Base-by-base conservation (phyloP, 2,888 invertebrate genomes). In the Tyria jacobaeae region DNA sequence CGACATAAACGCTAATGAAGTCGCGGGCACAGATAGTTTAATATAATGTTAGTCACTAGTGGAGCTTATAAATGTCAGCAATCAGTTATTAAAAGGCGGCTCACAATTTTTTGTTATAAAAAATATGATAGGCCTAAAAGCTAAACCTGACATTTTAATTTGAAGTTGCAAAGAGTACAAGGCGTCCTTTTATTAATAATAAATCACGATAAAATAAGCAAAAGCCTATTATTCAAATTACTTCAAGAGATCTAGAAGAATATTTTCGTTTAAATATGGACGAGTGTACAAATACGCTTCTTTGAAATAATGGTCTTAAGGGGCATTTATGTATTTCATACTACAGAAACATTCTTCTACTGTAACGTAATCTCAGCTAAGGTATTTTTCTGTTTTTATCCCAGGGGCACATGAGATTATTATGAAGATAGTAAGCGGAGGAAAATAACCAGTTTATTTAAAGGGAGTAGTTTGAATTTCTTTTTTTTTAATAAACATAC, bases 341-440 rank as follows among this genome's bases (percentile, higher is more conserved):
- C 14, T 2, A 7, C 15, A 35, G 35, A 52, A 21, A 47, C 34
- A 34, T 34, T 47, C 21, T 24, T 37, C n/a, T 37, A 37, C 25
- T 37, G 37, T 17, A 57, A 27, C 31, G 31, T 50, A 50, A 52
- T 54, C 39, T 54, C n/a, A 37, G 49, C 39, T 49, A 56, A 34
- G 15, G 47, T 47, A 47, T 48, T 56, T 47, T 24, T 56, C 34
- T 53, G 15, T n/a, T 25, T 7, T 7, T 24, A 17, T 48, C 41
- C 21, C 15, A 51, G 21, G 27, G 24, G 53, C 25, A 15, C 39
- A 39, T 25, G 25, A 39, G 51, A 51, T 51, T 54, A 54, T 39
- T 44, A 24, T 56, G 31, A 56, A 17, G 34, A 35, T n/a, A 35
- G 39, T 54, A n/a, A 24, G 35, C 35, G 7, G 47, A n/a, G n/a